Conservation (phyloP, 2,888 invertebrate species). For the Pemphredon lugubris region DNA sequence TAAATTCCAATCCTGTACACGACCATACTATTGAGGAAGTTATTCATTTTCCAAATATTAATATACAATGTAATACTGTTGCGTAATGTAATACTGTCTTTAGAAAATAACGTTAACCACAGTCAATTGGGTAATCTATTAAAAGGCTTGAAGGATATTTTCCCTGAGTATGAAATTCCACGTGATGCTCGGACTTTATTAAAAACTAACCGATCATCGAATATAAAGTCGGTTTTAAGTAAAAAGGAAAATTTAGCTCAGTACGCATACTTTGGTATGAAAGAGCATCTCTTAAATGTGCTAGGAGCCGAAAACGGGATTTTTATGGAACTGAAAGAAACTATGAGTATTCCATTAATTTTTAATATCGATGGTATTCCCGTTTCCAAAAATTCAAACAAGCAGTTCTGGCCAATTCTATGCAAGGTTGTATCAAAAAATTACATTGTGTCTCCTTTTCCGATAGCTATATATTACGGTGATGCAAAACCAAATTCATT, state of each 20-base stretch:
- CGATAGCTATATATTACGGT: neutral
- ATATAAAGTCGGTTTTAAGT: neutral
- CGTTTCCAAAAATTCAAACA: neutral
- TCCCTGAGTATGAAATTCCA: slow-evolving; percentile 5
- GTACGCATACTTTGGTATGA: neutral
- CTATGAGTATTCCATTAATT: neutral
- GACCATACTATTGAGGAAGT: no score
- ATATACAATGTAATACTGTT: no score
- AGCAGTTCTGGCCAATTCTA: neutral
- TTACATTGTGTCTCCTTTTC: neutral
- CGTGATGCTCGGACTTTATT: slow-evolving; percentile 2
- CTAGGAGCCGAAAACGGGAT: neutral
- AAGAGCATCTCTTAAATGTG: neutral
- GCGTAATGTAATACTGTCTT: neutral
- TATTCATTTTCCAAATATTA: neutral
- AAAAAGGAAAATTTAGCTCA: neutral
- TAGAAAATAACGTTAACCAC: slow-evolving; percentile 10
- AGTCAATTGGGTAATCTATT: slow-evolving; percentile 9
- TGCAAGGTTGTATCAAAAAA: neutral
- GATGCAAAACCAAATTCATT: slow-evolving; percentile 25
- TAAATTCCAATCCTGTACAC: no score
- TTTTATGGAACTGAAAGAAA: neutral
- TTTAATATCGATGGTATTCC: no score
- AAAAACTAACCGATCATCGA: neutral
- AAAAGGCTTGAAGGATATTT: slow-evolving; percentile 19